Conservation (phyloP, 1,140 invertebrate genomes). For the Diabrotica undecimpunctata region DNA sequence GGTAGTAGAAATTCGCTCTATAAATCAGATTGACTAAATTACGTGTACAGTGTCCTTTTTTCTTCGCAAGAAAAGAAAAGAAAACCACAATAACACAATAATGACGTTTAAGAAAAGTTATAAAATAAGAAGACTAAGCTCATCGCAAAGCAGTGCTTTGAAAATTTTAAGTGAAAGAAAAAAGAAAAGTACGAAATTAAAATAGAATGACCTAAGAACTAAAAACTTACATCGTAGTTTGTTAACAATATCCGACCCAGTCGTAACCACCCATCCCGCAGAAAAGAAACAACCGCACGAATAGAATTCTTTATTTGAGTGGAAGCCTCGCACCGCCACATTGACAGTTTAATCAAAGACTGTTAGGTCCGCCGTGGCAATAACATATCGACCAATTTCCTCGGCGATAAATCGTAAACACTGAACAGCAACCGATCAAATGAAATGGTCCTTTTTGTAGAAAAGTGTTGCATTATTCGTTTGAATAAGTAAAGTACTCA, state of each 20-base stretch:
- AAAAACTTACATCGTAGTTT: too few relatives aligned
- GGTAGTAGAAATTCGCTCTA: too few relatives aligned
- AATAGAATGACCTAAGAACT: too few relatives aligned
- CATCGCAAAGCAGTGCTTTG: too few relatives aligned
- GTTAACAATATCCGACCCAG: background rate
- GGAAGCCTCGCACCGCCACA: constrained; percentile 6
- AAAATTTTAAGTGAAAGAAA: background rate
- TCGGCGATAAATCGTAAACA: constrained; percentile 17
- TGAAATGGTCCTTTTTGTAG: constrained; percentile 5
- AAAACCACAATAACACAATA: too few relatives aligned
- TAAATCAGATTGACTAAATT: too few relatives aligned
- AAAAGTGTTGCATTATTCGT: constrained; percentile 4
- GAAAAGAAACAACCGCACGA: constrained; percentile 4
- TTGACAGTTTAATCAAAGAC: constrained; percentile 18
- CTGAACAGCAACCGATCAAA: constrained; percentile 4
- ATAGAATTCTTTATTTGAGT: constrained; percentile 15
- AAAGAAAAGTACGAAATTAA: background rate
- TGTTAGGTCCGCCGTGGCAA: constrained; percentile 7
- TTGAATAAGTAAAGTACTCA: constrained; percentile 3
- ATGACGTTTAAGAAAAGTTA: too few relatives aligned
- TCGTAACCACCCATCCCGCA: background rate
- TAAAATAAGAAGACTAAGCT: too few relatives aligned
- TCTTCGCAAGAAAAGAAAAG: too few relatives aligned
- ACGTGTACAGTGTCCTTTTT: too few relatives aligned
- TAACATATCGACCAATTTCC: constrained; percentile 19